Evolutionary conservation across 2,113 vertebrate genomes (phyloP), one percentile per base, ranked within the genome.

Genomic region (Gadus macrocephalus): DNA sequence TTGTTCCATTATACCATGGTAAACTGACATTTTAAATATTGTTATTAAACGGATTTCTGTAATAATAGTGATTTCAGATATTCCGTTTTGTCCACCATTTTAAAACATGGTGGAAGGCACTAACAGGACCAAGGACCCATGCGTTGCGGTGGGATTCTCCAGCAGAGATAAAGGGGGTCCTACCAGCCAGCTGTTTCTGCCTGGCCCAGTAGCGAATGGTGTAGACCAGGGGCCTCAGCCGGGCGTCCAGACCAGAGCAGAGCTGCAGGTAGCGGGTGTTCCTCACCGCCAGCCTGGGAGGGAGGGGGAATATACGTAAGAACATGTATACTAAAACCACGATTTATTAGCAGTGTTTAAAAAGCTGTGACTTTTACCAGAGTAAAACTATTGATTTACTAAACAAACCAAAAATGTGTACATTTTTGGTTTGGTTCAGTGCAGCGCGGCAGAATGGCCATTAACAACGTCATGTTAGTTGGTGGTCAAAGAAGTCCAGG

Each of bases 231-330:
- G 94, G 95, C 64, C 94, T 88, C 6, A 98, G 91, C 15, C 95
- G 89, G 17, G 84, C 83, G 15, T 98, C 95, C 3, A 92, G 58
- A 53, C 93, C 92, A 0, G 92, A 92, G 71, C 93, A 95, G 59
- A 98, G 88, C 82, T 90, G 94, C 67, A 98, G 90, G 87, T 93
- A 96, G n/a, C 86, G 89, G 0, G 96, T 96, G 84, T 98, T 98
- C 65, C 93, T 92, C 0, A 96, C 90, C 0, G 94, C 95, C 65
- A 98, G 85, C 81, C 96, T 98, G 70, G 3, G 3, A 53, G 15
- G 65, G 15, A 5, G 27, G 0, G 0, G 20, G 6, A 61, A 2
- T 49, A 12, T 49, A 49, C 7, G 14, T 49, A 12, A 9, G 42
- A 12, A 53, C 25, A 38, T 55, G 5, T 35, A 62, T 6, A 58